These are phyloP conservation scores for Leptarthrus brevirostris DNA, from an alignment of 2,888 invertebrate genomes.

Conservation along the genomic window DNA sequence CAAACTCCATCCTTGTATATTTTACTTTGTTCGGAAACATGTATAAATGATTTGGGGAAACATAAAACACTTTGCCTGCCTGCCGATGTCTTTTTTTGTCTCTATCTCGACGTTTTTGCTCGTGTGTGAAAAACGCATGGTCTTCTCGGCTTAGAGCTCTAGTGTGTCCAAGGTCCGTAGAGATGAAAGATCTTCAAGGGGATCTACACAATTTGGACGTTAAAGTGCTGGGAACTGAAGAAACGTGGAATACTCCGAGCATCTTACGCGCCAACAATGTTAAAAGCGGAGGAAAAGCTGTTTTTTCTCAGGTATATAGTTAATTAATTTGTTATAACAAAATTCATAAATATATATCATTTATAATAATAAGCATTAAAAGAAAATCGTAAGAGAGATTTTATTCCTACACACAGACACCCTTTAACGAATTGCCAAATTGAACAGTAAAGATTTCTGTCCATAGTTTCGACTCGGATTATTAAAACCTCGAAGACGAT, in stretches of 20 bases:
- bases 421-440: no score
- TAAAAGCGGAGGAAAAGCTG: conserved; percentile 76
- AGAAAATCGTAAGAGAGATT: no score
- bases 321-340: not conserved
- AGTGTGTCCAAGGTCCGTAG: conserved; percentile 68
- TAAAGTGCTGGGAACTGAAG: conserved; percentile 82
- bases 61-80: conserved; percentile 57
- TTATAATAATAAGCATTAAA: not conserved
- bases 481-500: no score
- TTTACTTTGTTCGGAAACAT: conserved; percentile 13
- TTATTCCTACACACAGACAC: no score
- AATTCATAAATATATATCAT: not conserved
- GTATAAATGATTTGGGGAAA: conserved; percentile 41
- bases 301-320: conserved; percentile 79
- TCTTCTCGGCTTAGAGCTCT: conserved; percentile 64
- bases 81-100: conserved; percentile 57
- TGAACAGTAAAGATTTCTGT: no score
- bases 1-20: not conserved
- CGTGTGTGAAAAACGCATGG: conserved; percentile 58
- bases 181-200: conserved; percentile 69
- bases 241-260: conserved; percentile 89
- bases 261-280: conserved; percentile 77
- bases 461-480: no score
- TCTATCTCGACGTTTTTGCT: conserved; percentile 57
- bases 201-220: conserved; percentile 77